Percentiles rank a stretch among this genome's conserved stretches.
Conservation (phyloP, 2,113 vertebrate species). For the Seriola rivoliana region DNA sequence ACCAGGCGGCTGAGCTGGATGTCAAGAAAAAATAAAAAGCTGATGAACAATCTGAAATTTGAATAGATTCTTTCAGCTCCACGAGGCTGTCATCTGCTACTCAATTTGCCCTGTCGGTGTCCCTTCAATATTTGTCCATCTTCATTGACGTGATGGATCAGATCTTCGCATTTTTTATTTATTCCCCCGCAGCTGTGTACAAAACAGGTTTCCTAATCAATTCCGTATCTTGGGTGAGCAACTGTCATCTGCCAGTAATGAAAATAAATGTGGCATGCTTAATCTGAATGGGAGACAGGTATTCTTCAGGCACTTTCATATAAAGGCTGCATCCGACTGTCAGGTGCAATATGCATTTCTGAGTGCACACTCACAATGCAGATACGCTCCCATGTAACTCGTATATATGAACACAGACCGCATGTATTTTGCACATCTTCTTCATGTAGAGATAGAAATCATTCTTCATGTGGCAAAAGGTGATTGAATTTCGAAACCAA, state of each 20-base stretch:
- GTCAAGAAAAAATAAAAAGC: slow-evolving; percentile 4
- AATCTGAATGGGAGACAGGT: slow-evolving; percentile 65
- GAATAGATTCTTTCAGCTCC: slow-evolving; percentile 70
- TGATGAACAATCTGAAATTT: slow-evolving; percentile 49
- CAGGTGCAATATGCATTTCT: slow-evolving; percentile 46
- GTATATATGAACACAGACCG: slow-evolving; percentile 1
- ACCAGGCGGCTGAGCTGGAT: slow-evolving; percentile 23
- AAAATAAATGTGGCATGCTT: slow-evolving; percentile 79
- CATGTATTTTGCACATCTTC: not conserved
- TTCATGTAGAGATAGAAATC: not conserved
- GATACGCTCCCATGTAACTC: not conserved
- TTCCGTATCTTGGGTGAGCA: slow-evolving; percentile 66
- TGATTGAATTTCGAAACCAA: not conserved
- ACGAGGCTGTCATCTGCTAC: slow-evolving; percentile 59
- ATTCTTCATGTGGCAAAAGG: too few relatives aligned
- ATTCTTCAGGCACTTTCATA: slow-evolving; percentile 55
- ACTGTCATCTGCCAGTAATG: slow-evolving; percentile 81
- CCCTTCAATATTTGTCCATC: slow-evolving; percentile 74
- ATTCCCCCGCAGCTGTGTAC: slow-evolving; percentile 55
- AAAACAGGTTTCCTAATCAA: slow-evolving; percentile 76
- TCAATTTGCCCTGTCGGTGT: slow-evolving; percentile 58
- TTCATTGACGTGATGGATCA: slow-evolving; percentile 72
- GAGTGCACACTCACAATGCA: slow-evolving; percentile 12
- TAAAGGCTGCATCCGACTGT: slow-evolving; percentile 45
- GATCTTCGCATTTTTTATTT: slow-evolving; percentile 54